Base-by-base conservation (phyloP, 2,113 vertebrate genomes). In the Paradoxurus hermaphroditus region DNA sequence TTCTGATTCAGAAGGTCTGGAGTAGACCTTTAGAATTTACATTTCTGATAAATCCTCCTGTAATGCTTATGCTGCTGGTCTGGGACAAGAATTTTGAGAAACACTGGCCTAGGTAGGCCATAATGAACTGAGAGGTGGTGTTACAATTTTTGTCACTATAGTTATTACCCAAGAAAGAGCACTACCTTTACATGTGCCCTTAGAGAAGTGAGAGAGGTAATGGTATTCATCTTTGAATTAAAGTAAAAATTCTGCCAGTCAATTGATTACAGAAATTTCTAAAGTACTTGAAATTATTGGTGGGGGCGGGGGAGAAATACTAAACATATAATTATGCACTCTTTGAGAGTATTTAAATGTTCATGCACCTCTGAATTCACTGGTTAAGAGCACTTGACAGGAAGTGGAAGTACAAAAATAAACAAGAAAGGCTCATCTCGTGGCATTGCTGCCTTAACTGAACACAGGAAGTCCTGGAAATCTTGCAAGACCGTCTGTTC, bases 381-480 rank as follows among this genome's bases (percentile, higher is more conserved):
- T 97, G 78, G 79, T 92, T 92, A 92, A 87, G 65, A 94, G 85
- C 70, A 90, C 59, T 97, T 95, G 87, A 94, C 87, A 96, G 94
- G 96, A 97, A 97, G 97, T 98, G 95, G 95, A 98, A 97, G 95
- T 97, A 95, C 89, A 46, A 97, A 97, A 98, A 98, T 98, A 97
- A 97, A 94, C 84, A 94, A 97, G 95, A 95, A 92, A 92, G 94
- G 82, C 95, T 96, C 94, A 75, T 91, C 95, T 96, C 65, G 85
- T 90, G 92, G 89, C 75, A 72, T 85, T 93, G 85, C 89, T 92
- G 93, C 89, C 85, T 97, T 97, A 95, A 96, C 65, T 91, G 97
- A 97, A 97, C 87, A 97, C 98, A 98, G 98, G 97, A 98, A 98
- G 96, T 95, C 62, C 95, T 98, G 97, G 97, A 98, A 98, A 97